Percentiles rank a stretch among this genome's conserved stretches.
Conservation (phyloP, 2,797 vertebrate species). For the Arrhamphus sclerolepis region DNA sequence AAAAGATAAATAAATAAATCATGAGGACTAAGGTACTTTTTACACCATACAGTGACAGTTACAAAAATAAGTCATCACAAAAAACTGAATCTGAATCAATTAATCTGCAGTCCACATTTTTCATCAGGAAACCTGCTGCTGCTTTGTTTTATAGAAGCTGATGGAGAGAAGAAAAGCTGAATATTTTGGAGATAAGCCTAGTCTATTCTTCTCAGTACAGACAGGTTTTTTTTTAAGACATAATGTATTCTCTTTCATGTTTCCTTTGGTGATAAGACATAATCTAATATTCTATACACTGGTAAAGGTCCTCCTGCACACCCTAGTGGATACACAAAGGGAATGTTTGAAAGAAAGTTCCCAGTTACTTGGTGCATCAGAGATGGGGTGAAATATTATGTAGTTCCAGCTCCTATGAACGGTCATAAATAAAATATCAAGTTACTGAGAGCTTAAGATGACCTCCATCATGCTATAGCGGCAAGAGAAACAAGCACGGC, state of each 20-base stretch:
- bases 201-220: conserved; percentile 48
- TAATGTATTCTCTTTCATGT: conserved; percentile 74
- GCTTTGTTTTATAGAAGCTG: background rate
- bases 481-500: conserved; percentile 34
- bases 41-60: too few species aligned
- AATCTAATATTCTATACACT: conserved; percentile 66
- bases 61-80: too few species aligned
- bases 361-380: conserved; percentile 62
- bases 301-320: conserved; percentile 75
- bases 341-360: conserved; percentile 71
- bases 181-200: conserved; percentile 46
- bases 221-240: conserved; percentile 54
- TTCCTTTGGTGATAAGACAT: conserved; percentile 61
- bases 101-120: too few species aligned
- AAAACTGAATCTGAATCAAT: too few species aligned
- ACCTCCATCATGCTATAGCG: conserved; percentile 47
- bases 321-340: conserved; percentile 67
- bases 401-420: conserved; percentile 58
- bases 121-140: too few species aligned
- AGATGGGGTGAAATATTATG: conserved; percentile 57
- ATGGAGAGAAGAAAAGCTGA: conserved; percentile 49
- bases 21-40: too few species aligned
- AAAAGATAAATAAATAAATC: too few species aligned
- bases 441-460: conserved; percentile 65
- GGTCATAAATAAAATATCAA: conserved; percentile 81